Evolutionary conservation across 2,113 vertebrate species (phyloP), one percentile per base, ranked within the genome.

Genomic region (Lichenostomus cassidix): DNA sequence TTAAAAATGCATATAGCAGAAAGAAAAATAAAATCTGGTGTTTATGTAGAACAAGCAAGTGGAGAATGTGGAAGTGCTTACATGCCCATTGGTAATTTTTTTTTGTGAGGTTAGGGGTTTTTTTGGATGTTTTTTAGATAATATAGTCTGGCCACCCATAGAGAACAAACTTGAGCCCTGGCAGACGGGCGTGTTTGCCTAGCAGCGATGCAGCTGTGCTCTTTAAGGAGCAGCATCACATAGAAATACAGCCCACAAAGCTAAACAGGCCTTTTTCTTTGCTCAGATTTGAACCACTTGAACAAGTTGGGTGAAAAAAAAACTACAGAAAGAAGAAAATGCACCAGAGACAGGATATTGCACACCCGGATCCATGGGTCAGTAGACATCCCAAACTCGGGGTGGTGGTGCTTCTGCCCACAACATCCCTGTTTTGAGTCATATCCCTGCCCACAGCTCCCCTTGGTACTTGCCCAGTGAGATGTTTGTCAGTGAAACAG

Each of bases 371-470:
- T 39, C 67, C 20, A 28, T 0, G 0, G 23, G 28, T 2, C 1
- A 0, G 58, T 2, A 1, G 15, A 25, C 1, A 1, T 50, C 50
- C 53, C 46, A 5, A 12, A 3, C 52, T 46, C 39, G 0, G 0
- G 37, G 33, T 35, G 24, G 29, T 18, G 16, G 5, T 58, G 39
- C 22, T 87, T 11, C 19, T 56, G 70, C 67, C 62, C 44, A 29
- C 50, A 39, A 55, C 42, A 64, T 7, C 58, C n/a, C 50, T 14
- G 7, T 42, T 73, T 29, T 42, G 25, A 52, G n/a, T 21, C 42
- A 3, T 10, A 11, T 7, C 28, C 28, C 21, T 68, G 21, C 37
- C 37, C 1, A 0, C 5, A 11, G 10, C 27, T 90, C 14, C 39
- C 62, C 46, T 42, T 1, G 0, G 21, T 16, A 9, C 2, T 0